Evolutionary conservation across 2,113 vertebrate genomes (phyloP).

Genomic region (Cygnus atratus): DNA sequence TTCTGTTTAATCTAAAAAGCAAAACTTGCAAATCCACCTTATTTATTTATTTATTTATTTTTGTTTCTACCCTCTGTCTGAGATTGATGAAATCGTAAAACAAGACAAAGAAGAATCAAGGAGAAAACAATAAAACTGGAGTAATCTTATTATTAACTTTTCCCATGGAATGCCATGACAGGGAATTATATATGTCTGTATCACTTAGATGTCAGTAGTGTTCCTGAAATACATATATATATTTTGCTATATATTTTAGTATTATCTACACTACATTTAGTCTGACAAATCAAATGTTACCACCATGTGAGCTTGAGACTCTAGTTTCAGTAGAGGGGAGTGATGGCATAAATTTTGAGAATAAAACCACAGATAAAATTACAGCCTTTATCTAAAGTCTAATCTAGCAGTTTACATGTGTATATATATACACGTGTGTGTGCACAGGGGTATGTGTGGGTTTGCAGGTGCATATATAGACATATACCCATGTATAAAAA

Average conservation of each 20-base stretch:
- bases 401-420: not conserved
- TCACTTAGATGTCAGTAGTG: not conserved
- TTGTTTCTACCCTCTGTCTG: not conserved
- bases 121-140: conserved; percentile 9
- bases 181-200: not conserved
- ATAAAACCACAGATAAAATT: conserved; percentile 34
- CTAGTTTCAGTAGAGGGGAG: conserved; percentile 4
- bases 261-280: not conserved
- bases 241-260: conserved; percentile 7
- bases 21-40: not conserved
- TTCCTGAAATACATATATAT: not conserved
- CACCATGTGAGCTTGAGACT: not conserved
- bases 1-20: conserved; percentile 20
- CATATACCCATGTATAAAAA: not conserved
- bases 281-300: conserved; percentile 6
- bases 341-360: conserved; percentile 27
- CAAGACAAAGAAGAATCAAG: not conserved
- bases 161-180: not conserved
- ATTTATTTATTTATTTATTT: not conserved
- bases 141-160: conserved; percentile 3
- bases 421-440: not conserved
- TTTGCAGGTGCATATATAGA: not conserved
- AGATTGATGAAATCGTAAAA: conserved; percentile 17
- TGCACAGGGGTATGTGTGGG: not conserved
- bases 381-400: not conserved